These are phyloP conservation scores for Candoia aspera DNA, from an alignment of 2,113 vertebrate genomes.

Conservation along the genomic window DNA sequence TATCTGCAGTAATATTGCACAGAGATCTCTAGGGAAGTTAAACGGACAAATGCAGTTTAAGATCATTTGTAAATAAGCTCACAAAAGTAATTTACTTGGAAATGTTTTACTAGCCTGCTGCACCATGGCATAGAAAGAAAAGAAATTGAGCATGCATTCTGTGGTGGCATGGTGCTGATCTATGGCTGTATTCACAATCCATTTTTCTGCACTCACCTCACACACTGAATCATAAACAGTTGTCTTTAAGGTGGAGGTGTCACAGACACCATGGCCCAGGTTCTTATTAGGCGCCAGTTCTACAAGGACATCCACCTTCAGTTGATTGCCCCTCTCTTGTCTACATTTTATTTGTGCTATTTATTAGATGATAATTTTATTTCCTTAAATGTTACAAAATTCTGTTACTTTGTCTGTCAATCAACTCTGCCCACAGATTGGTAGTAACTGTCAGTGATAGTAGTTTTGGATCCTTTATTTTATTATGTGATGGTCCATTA, in stretches of 20 bases:
- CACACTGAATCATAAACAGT: neutral
- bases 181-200: neutral
- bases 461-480: too few relatives aligned
- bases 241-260: neutral
- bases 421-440: neutral
- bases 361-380: neutral
- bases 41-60: neutral
- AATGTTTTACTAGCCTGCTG: neutral
- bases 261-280: neutral
- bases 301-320: neutral
- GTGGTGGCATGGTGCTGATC: neutral
- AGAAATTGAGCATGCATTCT: neutral
- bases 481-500: too few relatives aligned
- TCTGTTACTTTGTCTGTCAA: neutral
- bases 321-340: neutral
- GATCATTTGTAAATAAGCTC: neutral
- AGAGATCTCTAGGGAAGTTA: neutral
- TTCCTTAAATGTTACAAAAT: neutral
- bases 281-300: neutral
- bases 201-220: neutral
- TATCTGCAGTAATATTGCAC: neutral
- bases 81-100: neutral
- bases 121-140: neutral
- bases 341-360: neutral
- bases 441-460: too few relatives aligned